Base-by-base conservation (phyloP, 2,888 invertebrate genomes). In the Lasioglossum vierecki region DNA sequence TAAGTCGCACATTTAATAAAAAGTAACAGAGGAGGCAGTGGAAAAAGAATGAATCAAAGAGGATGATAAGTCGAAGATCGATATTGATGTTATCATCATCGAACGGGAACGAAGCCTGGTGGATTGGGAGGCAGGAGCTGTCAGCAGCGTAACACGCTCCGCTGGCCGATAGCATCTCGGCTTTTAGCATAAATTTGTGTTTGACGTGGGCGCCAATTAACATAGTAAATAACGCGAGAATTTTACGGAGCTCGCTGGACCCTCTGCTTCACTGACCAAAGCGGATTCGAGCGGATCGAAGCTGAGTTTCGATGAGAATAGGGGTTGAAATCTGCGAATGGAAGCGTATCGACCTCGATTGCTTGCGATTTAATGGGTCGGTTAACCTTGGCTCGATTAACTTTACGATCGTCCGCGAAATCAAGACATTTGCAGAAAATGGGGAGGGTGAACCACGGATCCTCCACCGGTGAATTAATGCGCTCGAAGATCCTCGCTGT, bases 131-230 rank as follows among this genome's bases (percentile, higher is more conserved):
- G 91, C 86, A 90, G 83, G 84, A 91, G 83, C 91, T 92, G 92
- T 92, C 92, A 91, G 90, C 92, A 85, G 88, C 82, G 90, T 86
- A 91, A 91, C 91, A 91, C 89, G 83, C 66, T 80, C 73, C 68
- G 68, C 82, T 66, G 76, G 83, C 80, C 91, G 93, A 94, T 93
- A 93, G 83, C 90, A 93, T 94, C 94, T 91, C 86, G 88, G 91
- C 92, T 91, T 93, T 94, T 93, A 93, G 92, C 93, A 93, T 94
- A 94, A 94, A 94, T 93, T 94, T 92, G 92, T 92, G 91, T 92
- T 93, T 92, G 92, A 93, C 93, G 93, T 91, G 91, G 90, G 91
- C 91, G 91, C 92, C 93, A 93, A 93, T 94, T 93, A 93, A 93
- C 92, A 93, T 93, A 92, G 93, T 93, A 92, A 93, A 93, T 93